Percentiles rank a stretch among this genome's conserved stretches.
Conservation (phyloP, 2,888 invertebrate genomes). For the Hydriomena furcata region DNA sequence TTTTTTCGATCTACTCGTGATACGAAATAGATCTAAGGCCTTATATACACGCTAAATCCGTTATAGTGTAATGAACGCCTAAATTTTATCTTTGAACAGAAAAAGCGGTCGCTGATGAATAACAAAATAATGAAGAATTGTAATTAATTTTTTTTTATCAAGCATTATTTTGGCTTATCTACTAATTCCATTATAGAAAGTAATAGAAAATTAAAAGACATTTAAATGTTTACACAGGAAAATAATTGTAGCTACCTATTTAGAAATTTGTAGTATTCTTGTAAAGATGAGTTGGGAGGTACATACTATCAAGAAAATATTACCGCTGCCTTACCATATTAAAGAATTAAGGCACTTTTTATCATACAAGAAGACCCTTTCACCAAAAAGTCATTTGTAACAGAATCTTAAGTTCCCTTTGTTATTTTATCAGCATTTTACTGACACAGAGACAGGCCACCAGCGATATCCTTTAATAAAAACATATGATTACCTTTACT, state of each 20-base stretch:
- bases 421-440: constrained; percentile 23
- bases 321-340: too few relatives aligned
- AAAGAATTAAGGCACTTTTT: constrained; percentile 3
- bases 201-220: too few relatives aligned
- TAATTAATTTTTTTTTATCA: not conserved
- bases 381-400: constrained; percentile 21
- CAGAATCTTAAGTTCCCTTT: constrained; percentile 20
- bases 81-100: constrained; percentile 27
- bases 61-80: constrained; percentile 9
- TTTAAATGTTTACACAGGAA: too few relatives aligned
- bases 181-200: too few relatives aligned
- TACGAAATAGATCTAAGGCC: constrained; percentile 33
- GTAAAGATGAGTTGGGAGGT: too few relatives aligned
- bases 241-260: too few relatives aligned
- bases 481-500: constrained; percentile 57
- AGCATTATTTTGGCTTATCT: too few relatives aligned
- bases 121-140: constrained; percentile 9
- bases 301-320: not conserved
- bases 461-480: constrained; percentile 55
- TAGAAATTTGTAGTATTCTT: too few relatives aligned
- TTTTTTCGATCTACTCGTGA: constrained; percentile 46
- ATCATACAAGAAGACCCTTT: constrained; percentile 2
- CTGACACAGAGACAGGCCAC: constrained; percentile 41
- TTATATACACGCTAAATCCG: constrained; percentile 11
- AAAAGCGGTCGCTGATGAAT: constrained; percentile 18